Evolutionary conservation across 2,113 vertebrate species (phyloP), one percentile per base, ranked within the genome.

Genomic region (Glaucidium brasilianum): DNA sequence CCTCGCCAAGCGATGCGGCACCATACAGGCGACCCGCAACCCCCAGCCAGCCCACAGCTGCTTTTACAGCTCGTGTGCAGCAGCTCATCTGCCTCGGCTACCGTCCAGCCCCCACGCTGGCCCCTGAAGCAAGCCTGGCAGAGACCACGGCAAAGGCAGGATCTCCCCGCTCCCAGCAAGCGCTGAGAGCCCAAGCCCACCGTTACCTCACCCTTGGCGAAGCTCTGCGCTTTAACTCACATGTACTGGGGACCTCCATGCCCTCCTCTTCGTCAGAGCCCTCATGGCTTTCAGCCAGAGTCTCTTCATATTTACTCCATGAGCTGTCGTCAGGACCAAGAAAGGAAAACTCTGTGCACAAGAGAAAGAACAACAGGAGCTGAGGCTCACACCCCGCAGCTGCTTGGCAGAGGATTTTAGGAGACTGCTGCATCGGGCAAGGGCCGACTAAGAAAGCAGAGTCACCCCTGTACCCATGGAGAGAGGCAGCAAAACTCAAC

Each of bases 301-400:
- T 89, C 1, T 98, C 97, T 29, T 98, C 98, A 0, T 98, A 98
- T 94, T 98, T 98, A 83, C 94, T 92, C 97, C 98, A 98, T 1
- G 98, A 98, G 64, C 93, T 86, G 59, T 98, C 98, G 23, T 98
- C 97, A 0, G 98, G 98, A 74, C 98, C 97, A 15, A 98, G 98
- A 50, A 98, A 96, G 3, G 97, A 98, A 45, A 98, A 96, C 15
- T 97, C 98, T 26, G 98, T 11, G 18, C 64, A 64, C 55, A 14
- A 58, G 74, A 60, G 77, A 85, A 56, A 75, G 85, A 91, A 41
- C 2, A 9, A 58, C 22, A 34, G n/a, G 29, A 74, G 35, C 39
- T 71, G 6, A 82, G 1, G 2, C 11, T 71, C 45, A 14, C 15
- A 4, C 32, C 21, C 39, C 15, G 37, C 52, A 19, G 49, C 27